A percentile compares a stretch with the other conserved stretches of the same genome.
phyloP scores from a whole-genome alignment of 2,113 vertebrate species.

The Chinchilla lanigera region DNA sequence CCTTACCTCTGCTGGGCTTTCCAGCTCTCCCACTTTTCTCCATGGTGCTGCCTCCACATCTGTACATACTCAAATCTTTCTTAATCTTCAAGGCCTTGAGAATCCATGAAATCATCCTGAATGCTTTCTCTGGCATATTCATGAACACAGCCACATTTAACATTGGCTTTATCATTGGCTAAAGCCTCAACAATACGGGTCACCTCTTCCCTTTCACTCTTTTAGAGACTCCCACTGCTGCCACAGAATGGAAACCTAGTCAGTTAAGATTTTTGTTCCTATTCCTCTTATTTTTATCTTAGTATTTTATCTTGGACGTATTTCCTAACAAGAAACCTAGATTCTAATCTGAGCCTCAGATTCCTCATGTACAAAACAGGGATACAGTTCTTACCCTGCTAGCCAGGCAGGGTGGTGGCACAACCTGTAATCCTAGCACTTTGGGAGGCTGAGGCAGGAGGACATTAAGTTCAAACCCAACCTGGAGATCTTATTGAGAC shows the following conservation, averaged over 20 bases:
- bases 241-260: background rate
- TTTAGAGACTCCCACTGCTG: background rate
- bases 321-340: background rate
- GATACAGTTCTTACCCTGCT: background rate
- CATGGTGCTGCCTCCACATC: background rate
- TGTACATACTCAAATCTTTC: conserved; percentile 5
- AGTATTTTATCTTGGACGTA: background rate
- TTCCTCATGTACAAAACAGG: background rate
- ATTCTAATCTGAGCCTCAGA: background rate
- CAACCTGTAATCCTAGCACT: background rate
- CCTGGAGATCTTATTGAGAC: background rate
- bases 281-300: conserved; percentile 21
- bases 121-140: background rate
- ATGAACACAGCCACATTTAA: background rate
- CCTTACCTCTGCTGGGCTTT: background rate
- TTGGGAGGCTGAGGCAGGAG: background rate
- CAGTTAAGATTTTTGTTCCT: conserved; percentile 37
- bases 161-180: background rate
- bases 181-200: conserved; percentile 19
- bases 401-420: background rate
- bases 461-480: background rate
- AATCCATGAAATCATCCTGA: conserved; percentile 36
- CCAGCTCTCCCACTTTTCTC: background rate
- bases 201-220: background rate
- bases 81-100: conserved; percentile 28